Evolutionary conservation across 1,140 invertebrate species (phyloP).

Genomic region (Drosophila truncata): DNA sequence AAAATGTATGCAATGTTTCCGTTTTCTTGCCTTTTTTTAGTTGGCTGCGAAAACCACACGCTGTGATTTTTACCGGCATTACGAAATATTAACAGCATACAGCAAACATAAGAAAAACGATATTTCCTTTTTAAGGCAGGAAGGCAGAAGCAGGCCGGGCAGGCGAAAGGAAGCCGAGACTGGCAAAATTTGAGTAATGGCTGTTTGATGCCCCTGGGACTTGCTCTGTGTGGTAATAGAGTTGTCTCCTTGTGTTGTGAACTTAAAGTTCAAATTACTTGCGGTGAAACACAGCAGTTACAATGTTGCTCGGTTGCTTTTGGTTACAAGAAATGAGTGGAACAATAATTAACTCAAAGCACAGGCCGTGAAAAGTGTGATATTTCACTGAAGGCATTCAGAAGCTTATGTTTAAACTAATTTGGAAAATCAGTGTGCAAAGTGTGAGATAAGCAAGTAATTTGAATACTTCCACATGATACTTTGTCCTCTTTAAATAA

Average conservation of each 20-base stretch:
- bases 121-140: slow-evolving; percentile 41
- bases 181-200: slow-evolving; percentile 43
- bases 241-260: slow-evolving; percentile 18
- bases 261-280: slow-evolving; percentile 34
- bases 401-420: too few species aligned
- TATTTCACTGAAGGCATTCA: not conserved
- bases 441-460: too few species aligned
- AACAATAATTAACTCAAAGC: not conserved
- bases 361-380: not conserved
- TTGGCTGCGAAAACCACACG: slow-evolving; percentile 53
- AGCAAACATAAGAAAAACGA: slow-evolving; percentile 60
- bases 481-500: too few species aligned
- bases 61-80: slow-evolving; percentile 80
- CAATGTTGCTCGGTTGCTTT: not conserved
- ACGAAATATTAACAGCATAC: slow-evolving; percentile 77
- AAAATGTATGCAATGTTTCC: slow-evolving; percentile 53
- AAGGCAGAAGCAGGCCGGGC: too few species aligned
- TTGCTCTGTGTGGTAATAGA: slow-evolving; percentile 28
- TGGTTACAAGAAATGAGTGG: not conserved
- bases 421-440: not conserved
- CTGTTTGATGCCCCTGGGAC: slow-evolving; percentile 35
- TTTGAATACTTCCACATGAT: too few species aligned
- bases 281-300: slow-evolving; percentile 13
- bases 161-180: slow-evolving; percentile 27
- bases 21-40: slow-evolving; percentile 46